These are phyloP conservation scores for Drosophila austrosaltans DNA, from an alignment of 2,888 invertebrate species.

Conservation along the genomic window DNA sequence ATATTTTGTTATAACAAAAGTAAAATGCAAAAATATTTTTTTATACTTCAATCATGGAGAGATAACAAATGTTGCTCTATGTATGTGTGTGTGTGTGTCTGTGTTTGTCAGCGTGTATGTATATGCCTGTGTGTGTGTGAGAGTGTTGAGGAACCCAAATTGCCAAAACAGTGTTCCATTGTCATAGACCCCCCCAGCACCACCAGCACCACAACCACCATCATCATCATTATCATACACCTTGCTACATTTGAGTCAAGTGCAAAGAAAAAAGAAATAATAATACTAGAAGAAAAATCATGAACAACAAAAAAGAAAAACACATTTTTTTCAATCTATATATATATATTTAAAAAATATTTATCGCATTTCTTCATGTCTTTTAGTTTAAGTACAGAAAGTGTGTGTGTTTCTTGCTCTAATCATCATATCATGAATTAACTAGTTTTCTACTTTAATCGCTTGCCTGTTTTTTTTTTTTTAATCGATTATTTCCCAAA, in stretches of 20 bases:
- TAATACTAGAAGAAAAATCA: background rate
- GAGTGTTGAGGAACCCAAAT: conserved; percentile 23
- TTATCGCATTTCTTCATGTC: conserved; percentile 62
- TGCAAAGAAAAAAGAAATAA: conserved; percentile 39
- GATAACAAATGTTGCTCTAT: conserved; percentile 15
- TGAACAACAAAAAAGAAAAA: background rate
- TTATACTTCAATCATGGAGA: conserved; percentile 65
- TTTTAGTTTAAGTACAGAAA: conserved; percentile 64
- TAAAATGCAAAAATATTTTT: conserved; percentile 60
- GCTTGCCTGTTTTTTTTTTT: conserved; percentile 7
- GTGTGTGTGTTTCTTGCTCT: conserved; percentile 57
- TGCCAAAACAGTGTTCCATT: conserved; percentile 40
- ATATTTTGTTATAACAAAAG: conserved; percentile 34
- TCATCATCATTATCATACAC: conserved; percentile 1
- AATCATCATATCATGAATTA: conserved; percentile 71
- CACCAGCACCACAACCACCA: background rate
- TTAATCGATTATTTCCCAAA: background rate
- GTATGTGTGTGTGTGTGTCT: background rate
- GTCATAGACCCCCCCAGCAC: background rate
- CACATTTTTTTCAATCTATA: conserved; percentile 22
- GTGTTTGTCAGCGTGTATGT: background rate
- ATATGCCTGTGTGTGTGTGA: background rate
- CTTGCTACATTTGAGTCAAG: conserved; percentile 65
- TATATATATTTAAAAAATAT: conserved; percentile 58
- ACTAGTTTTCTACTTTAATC: conserved; percentile 9